Evolutionary conservation across 2,888 invertebrate species (phyloP), one percentile per base, ranked within the genome.

Genomic region (Synergus japonicus): DNA sequence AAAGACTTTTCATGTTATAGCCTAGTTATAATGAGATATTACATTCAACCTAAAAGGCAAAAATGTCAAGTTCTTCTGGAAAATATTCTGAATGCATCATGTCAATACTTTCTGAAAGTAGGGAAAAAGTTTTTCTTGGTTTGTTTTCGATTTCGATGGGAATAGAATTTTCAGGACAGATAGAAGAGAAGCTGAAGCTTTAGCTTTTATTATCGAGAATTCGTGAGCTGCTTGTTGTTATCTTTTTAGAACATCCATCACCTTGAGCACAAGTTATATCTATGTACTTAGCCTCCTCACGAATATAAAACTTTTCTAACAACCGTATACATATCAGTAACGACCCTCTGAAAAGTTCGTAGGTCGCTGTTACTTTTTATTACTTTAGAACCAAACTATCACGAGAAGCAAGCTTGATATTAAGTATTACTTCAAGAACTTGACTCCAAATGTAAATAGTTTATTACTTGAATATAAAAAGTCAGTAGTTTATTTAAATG

Each of bases 181-280:
- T 4, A 43, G 29, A 12, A 49, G 1, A 49, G 29, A 15, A 69
- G 5, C 37, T 37, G 37, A 37, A 37, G 37, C 37, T 37, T 37
- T 37, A 37, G 46, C 29, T 69, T 69, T 22, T 29, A 69, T 49
- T 69, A 69, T 46, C 8, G 67, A 46, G 22, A 46, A 69, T 69
- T 69, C 67, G 67, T 69, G 69, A 15, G 69, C 22, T 69, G 29
- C 29, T 69, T 49, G 46, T 69, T 69, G 44, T 69, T 69, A 69
- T 49, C 49, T 49, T 49, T 49, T 49, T 29, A 49, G 29, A 69
- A 46, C 49, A 49, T 44, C 22, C 67, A 67, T 67, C 67, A 67
- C 44, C 43, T 67, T 67, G 43, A 67, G 43, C 18, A 22, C 67
- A 44, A 67, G 67, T 67, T 67, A 44, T 44, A 69, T 69, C 49